Percentiles rank a stretch among this genome's conserved stretches.
These are phyloP conservation scores for Conops quadrifasciatus DNA, from an alignment of 2,888 invertebrate genomes.

Conservation along the genomic window DNA sequence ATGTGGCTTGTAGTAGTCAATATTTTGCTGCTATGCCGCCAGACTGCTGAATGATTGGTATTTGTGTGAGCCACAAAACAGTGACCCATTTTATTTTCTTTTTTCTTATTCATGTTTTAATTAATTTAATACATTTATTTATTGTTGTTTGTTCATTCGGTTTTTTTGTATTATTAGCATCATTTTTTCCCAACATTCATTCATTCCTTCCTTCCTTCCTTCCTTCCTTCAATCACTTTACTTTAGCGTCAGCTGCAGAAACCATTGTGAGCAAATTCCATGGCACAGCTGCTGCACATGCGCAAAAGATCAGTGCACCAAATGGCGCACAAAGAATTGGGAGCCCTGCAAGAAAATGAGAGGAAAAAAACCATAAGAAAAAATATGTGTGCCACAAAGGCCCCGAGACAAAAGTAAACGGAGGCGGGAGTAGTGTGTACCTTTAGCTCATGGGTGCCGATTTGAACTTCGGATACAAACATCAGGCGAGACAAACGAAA, in stretches of 20 bases:
- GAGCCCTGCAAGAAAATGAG: no score
- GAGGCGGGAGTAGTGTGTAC: no score
- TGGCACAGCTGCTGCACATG: constrained; percentile 23
- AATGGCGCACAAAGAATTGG: background rate
- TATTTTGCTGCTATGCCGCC: no score
- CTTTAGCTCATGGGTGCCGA: no score
- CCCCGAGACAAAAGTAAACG: no score
- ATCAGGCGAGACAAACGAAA: no score
- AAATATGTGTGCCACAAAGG: background rate
- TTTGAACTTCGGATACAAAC: no score
- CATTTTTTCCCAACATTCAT: background rate
- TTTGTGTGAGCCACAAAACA: no score
- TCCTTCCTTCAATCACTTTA: background rate
- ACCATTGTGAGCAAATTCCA: constrained; percentile 12
- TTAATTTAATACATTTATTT: background rate
- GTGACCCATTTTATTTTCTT: no score
- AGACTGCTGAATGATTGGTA: no score
- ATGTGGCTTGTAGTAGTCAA: no score
- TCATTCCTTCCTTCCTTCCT: background rate
- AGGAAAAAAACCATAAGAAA: background rate
- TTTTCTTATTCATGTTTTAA: no score
- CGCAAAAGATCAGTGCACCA: constrained; percentile 15
- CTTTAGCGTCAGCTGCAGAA: background rate
- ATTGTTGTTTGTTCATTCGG: background rate
- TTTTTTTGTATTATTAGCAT: background rate